These are phyloP conservation scores for Chamaetylas fuelleborni DNA, from an alignment of 2,113 vertebrate genomes.

Conservation along the genomic window DNA sequence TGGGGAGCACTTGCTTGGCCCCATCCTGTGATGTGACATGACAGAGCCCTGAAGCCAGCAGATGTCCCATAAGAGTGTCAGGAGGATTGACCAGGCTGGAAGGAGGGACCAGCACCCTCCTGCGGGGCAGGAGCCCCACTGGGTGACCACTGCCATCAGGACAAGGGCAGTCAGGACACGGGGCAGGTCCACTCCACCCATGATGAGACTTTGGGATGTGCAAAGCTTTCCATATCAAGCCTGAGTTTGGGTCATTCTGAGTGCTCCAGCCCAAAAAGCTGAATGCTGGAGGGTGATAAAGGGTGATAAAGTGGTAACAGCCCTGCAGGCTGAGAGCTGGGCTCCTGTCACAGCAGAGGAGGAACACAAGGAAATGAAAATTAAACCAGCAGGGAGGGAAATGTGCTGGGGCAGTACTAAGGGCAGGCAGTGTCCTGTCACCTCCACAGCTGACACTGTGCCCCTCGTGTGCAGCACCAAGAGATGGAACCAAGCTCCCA, in stretches of 20 bases:
- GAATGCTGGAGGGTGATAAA: background rate
- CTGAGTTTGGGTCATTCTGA: background rate
- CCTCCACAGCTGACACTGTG: background rate
- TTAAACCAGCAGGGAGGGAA: background rate
- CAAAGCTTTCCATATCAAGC: background rate
- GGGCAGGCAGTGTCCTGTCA: background rate
- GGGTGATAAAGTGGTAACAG: background rate
- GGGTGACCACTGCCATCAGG: fast-evolving
- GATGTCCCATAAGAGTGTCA: fast-evolving
- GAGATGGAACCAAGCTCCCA: background rate
- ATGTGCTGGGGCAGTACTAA: background rate
- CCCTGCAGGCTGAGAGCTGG: background rate
- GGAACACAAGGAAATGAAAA: background rate
- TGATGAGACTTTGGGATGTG: background rate
- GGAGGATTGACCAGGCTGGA: background rate
- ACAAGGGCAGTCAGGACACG: fast-evolving
- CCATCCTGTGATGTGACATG: fast-evolving
- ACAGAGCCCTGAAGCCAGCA: background rate
- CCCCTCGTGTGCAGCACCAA: background rate
- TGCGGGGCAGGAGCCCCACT: fast-evolving
- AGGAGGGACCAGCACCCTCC: fast-evolving
- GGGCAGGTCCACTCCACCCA: background rate
- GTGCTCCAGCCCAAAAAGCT: background rate
- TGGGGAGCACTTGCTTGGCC: background rate
- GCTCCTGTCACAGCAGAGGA: fast-evolving